A percentile compares a stretch with the other conserved stretches of the same genome.
phyloP scores from a whole-genome alignment of 2,888 invertebrate species.

The Nematopogon swammerdamellus region DNA sequence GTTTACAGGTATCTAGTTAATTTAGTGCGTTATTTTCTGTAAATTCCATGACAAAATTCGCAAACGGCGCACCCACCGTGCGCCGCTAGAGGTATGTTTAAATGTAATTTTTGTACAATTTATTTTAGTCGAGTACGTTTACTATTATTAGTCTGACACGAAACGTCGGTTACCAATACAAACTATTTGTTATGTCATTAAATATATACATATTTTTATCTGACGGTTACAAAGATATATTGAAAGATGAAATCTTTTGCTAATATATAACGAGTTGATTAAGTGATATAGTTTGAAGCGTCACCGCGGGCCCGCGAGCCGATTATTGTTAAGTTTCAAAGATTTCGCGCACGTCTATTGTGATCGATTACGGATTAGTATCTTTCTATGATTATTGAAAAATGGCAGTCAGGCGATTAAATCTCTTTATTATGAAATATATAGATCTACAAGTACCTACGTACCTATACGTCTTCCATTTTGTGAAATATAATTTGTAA shows the following conservation, averaged over 20 bases:
- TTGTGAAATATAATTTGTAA: no score
- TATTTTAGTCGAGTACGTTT: slow-evolving; percentile 46
- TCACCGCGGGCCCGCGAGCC: no score
- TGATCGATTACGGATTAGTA: not conserved
- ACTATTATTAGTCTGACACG: slow-evolving; percentile 55
- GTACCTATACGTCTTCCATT: no score
- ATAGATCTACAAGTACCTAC: no score
- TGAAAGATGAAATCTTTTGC: slow-evolving; percentile 27
- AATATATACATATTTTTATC: slow-evolving; percentile 23
- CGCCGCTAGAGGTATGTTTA: slow-evolving; percentile 22
- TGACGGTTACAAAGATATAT: not conserved
- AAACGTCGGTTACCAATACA: slow-evolving; percentile 58
- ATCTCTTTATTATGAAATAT: no score
- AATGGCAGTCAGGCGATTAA: no score
- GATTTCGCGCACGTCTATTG: not conserved
- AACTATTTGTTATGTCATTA: slow-evolving; percentile 38
- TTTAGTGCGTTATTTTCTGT: no score
- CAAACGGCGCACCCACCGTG: no score
- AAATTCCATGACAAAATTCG: no score
- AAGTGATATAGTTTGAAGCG: slow-evolving; percentile 13
- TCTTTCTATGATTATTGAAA: not conserved
- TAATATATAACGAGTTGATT: slow-evolving; percentile 39
- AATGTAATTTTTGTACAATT: slow-evolving; percentile 42
- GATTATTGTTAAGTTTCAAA: not conserved
- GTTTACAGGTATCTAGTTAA: no score